Base-by-base conservation (phyloP, 2,888 invertebrate species). In the Polietes domitor region DNA sequence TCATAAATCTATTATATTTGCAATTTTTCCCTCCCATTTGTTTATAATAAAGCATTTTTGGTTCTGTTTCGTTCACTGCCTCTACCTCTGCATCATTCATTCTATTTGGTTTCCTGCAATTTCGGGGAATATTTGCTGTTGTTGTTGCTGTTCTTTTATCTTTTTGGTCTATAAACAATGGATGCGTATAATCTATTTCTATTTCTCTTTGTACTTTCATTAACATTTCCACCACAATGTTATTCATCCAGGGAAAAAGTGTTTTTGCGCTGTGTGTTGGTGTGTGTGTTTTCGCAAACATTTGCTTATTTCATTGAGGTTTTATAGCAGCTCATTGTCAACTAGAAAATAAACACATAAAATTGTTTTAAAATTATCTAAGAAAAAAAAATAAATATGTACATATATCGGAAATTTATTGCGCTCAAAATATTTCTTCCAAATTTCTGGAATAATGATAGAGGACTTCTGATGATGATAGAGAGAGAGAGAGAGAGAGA, bases 291-390 rank as follows among this genome's bases (percentile, higher is more conserved):
- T 47, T 53, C 4, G 32, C 32, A 37, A 37, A 37, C 1, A 3
- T 3, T 37, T 37, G 37, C 50, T 61, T 70, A 58, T 70, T 77
- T 58, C 43, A 1, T 53, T 41, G 37, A 32, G 41, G 55, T 28
- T 77, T 78, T 65, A 65, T 78, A 10, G 53, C 65, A 10, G 53
- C 65, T 65, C 55, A 55, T 53, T 78, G 78, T 73, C 78, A 78
- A 78, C 78, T 63, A 32, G 10, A 53, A 26, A 24, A 65, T 41
- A 53, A 53, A 73, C 47, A 63, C 12, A 28, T 21, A 21, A 43
- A 50, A 17, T 50, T 53, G 17, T n/a, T 2, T 21, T 26, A 0
- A 28, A 70, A 26, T 5, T 32, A 32, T 32, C 32, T 32, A 32
- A 32, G 4, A 32, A 32, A 32, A 32, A 32, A 32, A 32, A 32